These are phyloP conservation scores for Bubo scandiacus DNA, from an alignment of 2,113 vertebrate species.

Conservation along the genomic window DNA sequence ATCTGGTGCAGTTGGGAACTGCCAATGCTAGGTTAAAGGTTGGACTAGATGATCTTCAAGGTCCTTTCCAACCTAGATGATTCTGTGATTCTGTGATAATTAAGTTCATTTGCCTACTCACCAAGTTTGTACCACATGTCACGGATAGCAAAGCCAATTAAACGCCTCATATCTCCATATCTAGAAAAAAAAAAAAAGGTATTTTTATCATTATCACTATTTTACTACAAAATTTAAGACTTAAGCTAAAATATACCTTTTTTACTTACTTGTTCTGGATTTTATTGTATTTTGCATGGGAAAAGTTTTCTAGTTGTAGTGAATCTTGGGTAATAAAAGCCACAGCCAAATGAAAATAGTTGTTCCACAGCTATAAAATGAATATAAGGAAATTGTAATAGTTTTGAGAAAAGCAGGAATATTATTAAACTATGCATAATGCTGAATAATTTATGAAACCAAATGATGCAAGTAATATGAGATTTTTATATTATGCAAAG, in stretches of 20 bases:
- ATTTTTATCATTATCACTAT: not conserved
- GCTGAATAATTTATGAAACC: conserved; percentile 73
- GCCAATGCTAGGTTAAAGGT: no score
- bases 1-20: no score
- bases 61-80: no score
- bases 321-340: conserved; percentile 98
- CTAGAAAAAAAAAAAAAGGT: conserved; percentile 7
- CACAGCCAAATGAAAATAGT: conserved; percentile 98
- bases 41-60: no score
- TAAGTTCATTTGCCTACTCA: conserved; percentile 63
- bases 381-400: conserved; percentile 45
- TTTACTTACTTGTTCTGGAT: conserved; percentile 89
- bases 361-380: conserved; percentile 93
- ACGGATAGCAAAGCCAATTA: conserved; percentile 94
- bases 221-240: not conserved
- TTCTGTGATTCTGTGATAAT: not conserved
- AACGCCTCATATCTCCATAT: conserved; percentile 93
- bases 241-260: not conserved
- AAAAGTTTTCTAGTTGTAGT: conserved; percentile 95
- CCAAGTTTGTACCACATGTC: conserved; percentile 99
- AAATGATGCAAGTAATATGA: conserved; percentile 44
- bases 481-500: conserved; percentile 49
- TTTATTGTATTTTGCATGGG: conserved; percentile 92
- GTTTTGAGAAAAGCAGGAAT: conserved; percentile 30
- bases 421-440: conserved; percentile 36